Evolutionary conservation across 30 jellyfish, hydroid and myxozoan genomes (phyloP), one percentile per base, ranked within the genome.

Genomic region (Cassiopea andromeda): DNA sequence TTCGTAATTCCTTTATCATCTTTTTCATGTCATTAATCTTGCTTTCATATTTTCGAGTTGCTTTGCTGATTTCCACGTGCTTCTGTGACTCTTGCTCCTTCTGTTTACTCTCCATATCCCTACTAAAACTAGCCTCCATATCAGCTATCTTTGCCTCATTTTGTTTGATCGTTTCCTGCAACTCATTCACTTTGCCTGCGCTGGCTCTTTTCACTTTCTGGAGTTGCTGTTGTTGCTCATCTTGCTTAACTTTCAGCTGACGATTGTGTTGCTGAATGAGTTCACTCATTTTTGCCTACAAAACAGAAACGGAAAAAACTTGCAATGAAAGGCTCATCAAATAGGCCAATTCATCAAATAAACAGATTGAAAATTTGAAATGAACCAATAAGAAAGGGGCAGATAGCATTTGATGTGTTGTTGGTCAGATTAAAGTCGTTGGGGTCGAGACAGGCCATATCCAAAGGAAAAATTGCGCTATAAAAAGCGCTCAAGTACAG

Each of bases 21-120:
- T 95, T 95, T 60, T 95, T 94, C 97, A 94, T 85, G 57, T 94
- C 98, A 12, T 97, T 80, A 7, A 94, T 60, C 75, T 94, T 94
- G 46, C 85, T 74, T 69, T 94, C 98, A 57, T 88, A 88, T 67
- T 89, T 94, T 45, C 96, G 93, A 13, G 95, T 68, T 18, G 94
- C 95, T 71, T 94, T 94, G 82, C 92, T 80, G 80, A 88, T 94
- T 75, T 94, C 98, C 47, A 94, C 91, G 64, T 95, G 99, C 82
- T 91, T 95, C 60, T 78, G 93, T 57, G 94, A 85, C 76, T 95
- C 95, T 44, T 92, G 87, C 58, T 95, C 99, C 84, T 95, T 95
- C 83, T 73, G 89, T 44, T 89, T 91, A 44, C 49, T 79, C 57
- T 95, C 99, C 60, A 95, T 48, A 49, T 95, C 99, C 69, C 72